Conservation (phyloP, 2,888 invertebrate genomes). For the Acleris sparsana region DNA sequence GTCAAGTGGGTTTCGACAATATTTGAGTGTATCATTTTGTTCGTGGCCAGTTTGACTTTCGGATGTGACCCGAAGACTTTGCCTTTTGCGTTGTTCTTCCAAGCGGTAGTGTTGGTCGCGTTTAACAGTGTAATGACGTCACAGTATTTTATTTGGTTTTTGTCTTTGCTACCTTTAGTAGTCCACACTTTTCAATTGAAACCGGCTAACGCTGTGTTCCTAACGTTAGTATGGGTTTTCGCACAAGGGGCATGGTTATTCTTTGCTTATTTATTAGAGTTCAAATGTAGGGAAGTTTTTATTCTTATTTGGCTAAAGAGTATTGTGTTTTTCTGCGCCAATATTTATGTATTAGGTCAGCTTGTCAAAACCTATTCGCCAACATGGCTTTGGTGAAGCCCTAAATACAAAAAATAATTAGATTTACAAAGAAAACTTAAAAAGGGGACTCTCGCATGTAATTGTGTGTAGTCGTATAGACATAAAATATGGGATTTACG, state of each 20-base stretch:
- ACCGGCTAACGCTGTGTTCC: conserved; percentile 70
- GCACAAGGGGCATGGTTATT: conserved; percentile 94
- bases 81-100: conserved; percentile 92
- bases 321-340: conserved; percentile 91
- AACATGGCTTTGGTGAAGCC: conserved; percentile 59
- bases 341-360: conserved; percentile 87
- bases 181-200: conserved; percentile 87
- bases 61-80: conserved; percentile 87
- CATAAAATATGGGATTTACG: too few relatives aligned
- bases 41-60: conserved; percentile 87
- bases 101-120: conserved; percentile 94
- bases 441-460: too few relatives aligned
- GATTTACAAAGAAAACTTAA: not conserved
- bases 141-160: conserved; percentile 98
- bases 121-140: conserved; percentile 98
- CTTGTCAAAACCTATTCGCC: conserved; percentile 75
- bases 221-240: conserved; percentile 85
- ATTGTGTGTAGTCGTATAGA: too few relatives aligned
- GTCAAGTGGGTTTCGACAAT: conserved; percentile 88
- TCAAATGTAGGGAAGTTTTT: conserved; percentile 92
- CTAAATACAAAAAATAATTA: conserved; percentile 21
- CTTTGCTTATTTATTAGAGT: conserved; percentile 96
- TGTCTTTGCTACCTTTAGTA: conserved; percentile 93
- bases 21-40: conserved; percentile 66
- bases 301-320: conserved; percentile 93